Evolutionary conservation across 1,140 invertebrate species (phyloP), one percentile per base, ranked within the genome.

Genomic region (Aphelinus certus): DNA sequence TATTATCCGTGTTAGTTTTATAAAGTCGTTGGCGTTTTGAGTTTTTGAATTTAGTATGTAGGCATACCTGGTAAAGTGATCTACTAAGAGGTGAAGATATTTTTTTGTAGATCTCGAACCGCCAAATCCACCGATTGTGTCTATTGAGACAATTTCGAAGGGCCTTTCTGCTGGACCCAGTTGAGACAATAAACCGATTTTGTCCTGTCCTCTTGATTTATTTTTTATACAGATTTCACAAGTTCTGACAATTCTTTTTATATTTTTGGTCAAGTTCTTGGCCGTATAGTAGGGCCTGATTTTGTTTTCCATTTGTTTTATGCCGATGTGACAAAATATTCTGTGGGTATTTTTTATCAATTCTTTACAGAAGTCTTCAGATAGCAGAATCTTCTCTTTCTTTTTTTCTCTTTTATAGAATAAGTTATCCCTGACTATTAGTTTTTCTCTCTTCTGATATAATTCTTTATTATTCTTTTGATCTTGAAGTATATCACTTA

Each of bases 71-170:
- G 75, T 81, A 71, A 82, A 82, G 49, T 83, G 81, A 64, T 81
- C 80, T 3, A 79, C 53, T 53, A 53, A 55, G 4, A 64, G 62
- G n/a, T 67, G 65, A 3, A 55, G 43, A 7, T 55, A 67, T 56
- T 56, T 56, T 67, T 67, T 84, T 79, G 80, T 80, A 43, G 81
- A 83, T 68, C 79, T 26, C 51, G 48, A 68, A 3, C 81, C 79
- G 26, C 80, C 80, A 76, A 84, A 82, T 3, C 81, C 83, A 58
- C 80, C 84, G 58, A 85, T 83, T 6, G 80, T 85, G 46, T 84
- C 83, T 7, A 85, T 78, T 7, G 82, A 83, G 3, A 83, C 64
- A 70, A 85, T 89, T 88, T 84, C 86, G 58, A 78, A 78, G 2
- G 79, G 79, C 3, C 56, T n/a, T 68, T 62, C 75, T 0, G 77